Evolutionary conservation across 1,140 invertebrate species (phyloP), one percentile per base, ranked within the genome.

Genomic region (Wasmannia auropunctata): DNA sequence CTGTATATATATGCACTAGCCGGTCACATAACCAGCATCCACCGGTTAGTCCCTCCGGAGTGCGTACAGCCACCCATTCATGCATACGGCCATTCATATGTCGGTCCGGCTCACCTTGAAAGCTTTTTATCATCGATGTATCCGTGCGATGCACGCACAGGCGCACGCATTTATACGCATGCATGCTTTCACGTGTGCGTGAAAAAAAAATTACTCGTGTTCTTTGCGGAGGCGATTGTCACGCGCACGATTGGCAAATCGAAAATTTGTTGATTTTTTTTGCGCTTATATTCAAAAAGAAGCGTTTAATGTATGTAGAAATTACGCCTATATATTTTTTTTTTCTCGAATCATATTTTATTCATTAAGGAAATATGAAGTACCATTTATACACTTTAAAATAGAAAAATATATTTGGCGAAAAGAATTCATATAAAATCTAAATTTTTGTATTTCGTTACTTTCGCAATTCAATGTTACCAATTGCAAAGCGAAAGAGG

Each of bases 31-130:
- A 72, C 79, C 74, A 62, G 46, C 74, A 74, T 60, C 67, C 56
- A 62, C 43, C 65, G 25, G 63, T 85, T 56, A 74, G 76, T 75
- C 70, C 37, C 62, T 86, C 46, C 51, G 67, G 75, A 72, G 86
- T 86, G 86, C 86, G 89, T 90, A 87, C 77, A 90, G 86, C 85
- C 67, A 88, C 80, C 90, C 93, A 94, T 94, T 94, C 93, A 94
- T 94, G 89, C 93, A 93, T 93, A 93, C 93, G 91, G 90, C 92
- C 93, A 94, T 94, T 94, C 92, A 94, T 92, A 91, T 91, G 90
- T 93, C 92, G 89, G 92, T 80, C 91, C 25, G 88, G 93, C 90
- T 94, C 91, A 94, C 93, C 93, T 94, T 94, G 93, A 91, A 91
- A 74, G 79, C 70, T 90, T 93, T 93, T 93, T 93, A 86, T 93